Percentiles rank a stretch among this genome's conserved stretches.
Conservation (phyloP, 2,888 invertebrate genomes). For the Gymnocheta viridis region DNA sequence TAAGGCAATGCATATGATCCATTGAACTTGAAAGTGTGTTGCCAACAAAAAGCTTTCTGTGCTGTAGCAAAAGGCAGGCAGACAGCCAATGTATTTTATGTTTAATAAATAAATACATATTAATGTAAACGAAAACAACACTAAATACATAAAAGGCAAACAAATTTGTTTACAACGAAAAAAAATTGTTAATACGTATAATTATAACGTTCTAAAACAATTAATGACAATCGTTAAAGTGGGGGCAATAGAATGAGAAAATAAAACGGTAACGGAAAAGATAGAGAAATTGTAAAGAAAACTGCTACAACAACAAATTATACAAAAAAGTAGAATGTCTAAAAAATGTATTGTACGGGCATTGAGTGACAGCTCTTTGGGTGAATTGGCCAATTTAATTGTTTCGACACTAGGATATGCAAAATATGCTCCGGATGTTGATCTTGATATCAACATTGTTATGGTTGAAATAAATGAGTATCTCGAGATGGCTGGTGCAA, state of each 20-base stretch:
- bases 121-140: not conserved
- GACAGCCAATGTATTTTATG: not conserved
- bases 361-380: slow-evolving; percentile 85
- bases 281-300: not conserved
- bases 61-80: not conserved
- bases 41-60: slow-evolving; percentile 37
- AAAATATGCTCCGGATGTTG: slow-evolving; percentile 83
- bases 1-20: not conserved
- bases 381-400: slow-evolving; percentile 84
- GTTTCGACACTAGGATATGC: slow-evolving; percentile 86
- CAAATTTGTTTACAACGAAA: not conserved
- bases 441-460: slow-evolving; percentile 84
- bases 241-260: not conserved
- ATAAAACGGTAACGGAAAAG: not conserved
- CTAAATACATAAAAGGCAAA: not conserved
- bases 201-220: not conserved
- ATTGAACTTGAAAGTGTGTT: slow-evolving; percentile 45
- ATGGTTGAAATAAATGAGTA: slow-evolving; percentile 85
- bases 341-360: slow-evolving; percentile 85
- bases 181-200: slow-evolving; percentile 30
- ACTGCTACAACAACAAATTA: not conserved
- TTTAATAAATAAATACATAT: not conserved
- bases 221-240: not conserved
- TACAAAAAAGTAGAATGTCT: slow-evolving; percentile 83
- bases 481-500: slow-evolving; percentile 85